Percentiles rank a stretch among this genome's conserved stretches.
These are phyloP conservation scores for Podarcis cretensis DNA, from an alignment of 2,113 vertebrate genomes.

Conservation along the genomic window DNA sequence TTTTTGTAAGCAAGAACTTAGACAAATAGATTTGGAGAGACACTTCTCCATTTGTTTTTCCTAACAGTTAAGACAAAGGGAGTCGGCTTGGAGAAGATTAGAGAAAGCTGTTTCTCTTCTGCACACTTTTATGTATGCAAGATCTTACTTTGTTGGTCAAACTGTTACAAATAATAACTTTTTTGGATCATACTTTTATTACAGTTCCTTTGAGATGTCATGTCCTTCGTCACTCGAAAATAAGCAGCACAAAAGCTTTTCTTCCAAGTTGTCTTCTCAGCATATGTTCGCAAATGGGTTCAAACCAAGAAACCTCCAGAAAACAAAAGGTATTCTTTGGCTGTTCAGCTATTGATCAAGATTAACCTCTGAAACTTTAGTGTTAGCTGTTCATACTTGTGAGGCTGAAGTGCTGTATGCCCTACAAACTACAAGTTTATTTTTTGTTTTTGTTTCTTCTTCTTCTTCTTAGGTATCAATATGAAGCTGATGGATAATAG, in stretches of 20 bases:
- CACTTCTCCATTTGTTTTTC: background rate
- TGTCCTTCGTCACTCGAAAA: conserved; percentile 89
- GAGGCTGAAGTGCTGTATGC: background rate
- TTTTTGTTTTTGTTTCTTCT: conserved; percentile 35
- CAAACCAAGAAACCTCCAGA: conserved; percentile 81
- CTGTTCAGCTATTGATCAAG: background rate
- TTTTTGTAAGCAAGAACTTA: background rate
- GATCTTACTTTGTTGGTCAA: background rate
- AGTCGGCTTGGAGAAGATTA: too few relatives aligned
- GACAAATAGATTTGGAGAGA: background rate
- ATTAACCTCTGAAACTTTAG: background rate
- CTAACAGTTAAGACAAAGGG: background rate
- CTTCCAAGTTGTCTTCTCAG: conserved; percentile 82
- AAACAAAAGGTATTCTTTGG: conserved; percentile 78
- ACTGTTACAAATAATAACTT: conserved; percentile 7
- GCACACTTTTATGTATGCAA: background rate
- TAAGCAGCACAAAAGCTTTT: conserved; percentile 90
- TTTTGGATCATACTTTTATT: conserved; percentile 36
- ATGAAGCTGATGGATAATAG: conserved; percentile 85
- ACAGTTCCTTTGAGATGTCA: conserved; percentile 90
- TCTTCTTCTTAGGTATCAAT: conserved; percentile 69
- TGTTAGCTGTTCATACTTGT: background rate
- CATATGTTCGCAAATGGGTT: conserved; percentile 73
- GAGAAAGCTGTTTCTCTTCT: background rate
- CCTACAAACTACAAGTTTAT: background rate